These are phyloP conservation scores for Atherinosoma microstoma DNA, from an alignment of 2,797 vertebrate genomes.

Conservation along the genomic window DNA sequence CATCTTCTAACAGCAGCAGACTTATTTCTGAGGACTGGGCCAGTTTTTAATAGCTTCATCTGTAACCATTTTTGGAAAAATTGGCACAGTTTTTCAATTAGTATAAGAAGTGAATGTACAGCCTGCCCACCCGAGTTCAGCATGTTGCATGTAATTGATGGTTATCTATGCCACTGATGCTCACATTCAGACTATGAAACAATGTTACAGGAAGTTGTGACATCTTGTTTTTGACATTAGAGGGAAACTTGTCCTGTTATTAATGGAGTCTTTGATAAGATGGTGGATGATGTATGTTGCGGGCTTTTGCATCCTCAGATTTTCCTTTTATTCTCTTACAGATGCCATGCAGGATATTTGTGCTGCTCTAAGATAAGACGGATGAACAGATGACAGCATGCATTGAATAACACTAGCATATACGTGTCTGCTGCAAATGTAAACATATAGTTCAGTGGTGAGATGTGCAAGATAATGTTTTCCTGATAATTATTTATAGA, in stretches of 20 bases:
- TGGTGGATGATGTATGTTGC: not conserved
- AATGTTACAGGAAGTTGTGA: conserved; percentile 15
- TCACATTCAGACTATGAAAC: conserved; percentile 41
- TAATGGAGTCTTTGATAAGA: not conserved
- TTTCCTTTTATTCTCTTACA: conserved; percentile 5
- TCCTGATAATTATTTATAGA: conserved; percentile 73
- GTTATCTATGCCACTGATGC: conserved; percentile 36
- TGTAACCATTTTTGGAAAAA: conserved; percentile 49
- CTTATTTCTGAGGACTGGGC: conserved; percentile 58
- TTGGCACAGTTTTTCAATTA: conserved; percentile 38
- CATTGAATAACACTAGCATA: conserved; percentile 1
- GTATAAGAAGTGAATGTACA: conserved; percentile 16
- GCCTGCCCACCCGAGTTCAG: conserved; percentile 12
- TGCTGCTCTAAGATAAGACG: conserved; percentile 51
- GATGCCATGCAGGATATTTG: not conserved
- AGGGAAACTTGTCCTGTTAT: conserved; percentile 7
- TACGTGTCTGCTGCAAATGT: conserved; percentile 37
- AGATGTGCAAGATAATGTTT: conserved; percentile 59
- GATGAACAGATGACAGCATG: conserved; percentile 32
- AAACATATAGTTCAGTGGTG: conserved; percentile 52
- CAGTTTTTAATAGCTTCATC: conserved; percentile 65
- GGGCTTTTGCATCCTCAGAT: conserved; percentile 1
- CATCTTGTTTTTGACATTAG: conserved; percentile 8
- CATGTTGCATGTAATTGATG: conserved; percentile 15
- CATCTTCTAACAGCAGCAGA: conserved; percentile 53